Base-by-base conservation (phyloP, 2,113 vertebrate genomes). In the Chaenogobius annularis region DNA sequence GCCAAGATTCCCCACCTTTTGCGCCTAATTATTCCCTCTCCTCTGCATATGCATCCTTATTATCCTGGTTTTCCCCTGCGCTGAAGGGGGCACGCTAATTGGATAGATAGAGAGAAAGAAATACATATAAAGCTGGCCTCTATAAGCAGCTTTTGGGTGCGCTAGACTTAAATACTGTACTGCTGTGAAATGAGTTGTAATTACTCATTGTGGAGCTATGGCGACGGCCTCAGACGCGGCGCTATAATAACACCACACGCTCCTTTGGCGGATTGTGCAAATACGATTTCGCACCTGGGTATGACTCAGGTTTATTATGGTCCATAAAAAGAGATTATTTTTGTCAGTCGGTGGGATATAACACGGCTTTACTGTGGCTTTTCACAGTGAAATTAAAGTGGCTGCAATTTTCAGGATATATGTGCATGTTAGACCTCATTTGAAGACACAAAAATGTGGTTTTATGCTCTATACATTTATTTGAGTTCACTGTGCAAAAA, bases 31-130 rank as follows among this genome's bases (percentile, higher is more conserved):
- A 81, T 74, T 72, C 79, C 31, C 47, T 12, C 54, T 62, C 19
- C 22, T 72, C 37, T 58, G 37, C 50, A 67, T 72, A 40, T n/a
- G 19, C 20, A 69, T 72, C 22, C 61, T 52, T 66, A 26, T 74
- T 37, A 62, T 62, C 63, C 63, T 40, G 64, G 59, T 61, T 71
- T 44, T 54, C 14, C 26, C 31, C 54, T n/a, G 71, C 74, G 50
- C 74, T 84, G 77, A 50, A 62, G 70, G 72, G 62, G 78, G 73
- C 19, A 56, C 63, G 66, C 56, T 87, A 90, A 91, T 89, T 89
- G 83, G 85, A 86, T 64, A 22, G 31, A 75, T 31, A 65, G 31
- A 75, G 65, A 55, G 69, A 75, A 77, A 77, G 70, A 72, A 73
- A 48, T 23, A 4, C 26, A 31, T 31, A 4, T 31, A 4, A 31